phyloP scores from a whole-genome alignment of 2,113 vertebrate species.

The Sterrhoptilus dennistouni region DNA sequence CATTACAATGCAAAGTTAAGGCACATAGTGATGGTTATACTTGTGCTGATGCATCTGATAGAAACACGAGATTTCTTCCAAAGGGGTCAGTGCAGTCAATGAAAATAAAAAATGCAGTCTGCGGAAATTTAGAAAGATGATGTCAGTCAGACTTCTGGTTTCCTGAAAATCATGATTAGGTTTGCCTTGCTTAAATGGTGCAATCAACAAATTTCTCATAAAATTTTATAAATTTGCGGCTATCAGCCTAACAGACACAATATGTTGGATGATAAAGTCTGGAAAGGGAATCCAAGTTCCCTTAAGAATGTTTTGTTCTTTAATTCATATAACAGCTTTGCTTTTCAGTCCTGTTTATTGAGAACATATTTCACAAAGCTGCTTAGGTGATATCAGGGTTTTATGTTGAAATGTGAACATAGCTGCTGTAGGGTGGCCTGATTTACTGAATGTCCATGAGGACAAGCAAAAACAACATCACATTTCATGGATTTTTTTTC shows the following conservation, averaged over 20 bases:
- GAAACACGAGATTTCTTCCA: not conserved
- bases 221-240: not conserved
- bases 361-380: constrained; percentile 39
- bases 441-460: constrained; percentile 38
- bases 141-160: not conserved
- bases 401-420: constrained; percentile 17
- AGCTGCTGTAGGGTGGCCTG: not conserved
- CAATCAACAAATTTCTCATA: not conserved
- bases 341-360: constrained; percentile 3
- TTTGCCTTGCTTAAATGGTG: not conserved
- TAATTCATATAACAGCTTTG: not conserved
- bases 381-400: constrained; percentile 2
- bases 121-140: not conserved
- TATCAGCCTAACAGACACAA: not conserved
- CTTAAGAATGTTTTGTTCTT: not conserved
- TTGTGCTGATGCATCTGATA: not conserved
- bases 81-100: not conserved
- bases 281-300: not conserved
- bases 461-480: constrained; percentile 36
- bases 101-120: not conserved
- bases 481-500: constrained; percentile 26
- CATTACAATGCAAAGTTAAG: not conserved
- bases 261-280: not conserved
- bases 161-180: not conserved
- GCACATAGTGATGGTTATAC: not conserved